Evolutionary conservation across 64 coral and sea anemone species (phyloP).

Genomic region (Cladopsammia gracilis): DNA sequence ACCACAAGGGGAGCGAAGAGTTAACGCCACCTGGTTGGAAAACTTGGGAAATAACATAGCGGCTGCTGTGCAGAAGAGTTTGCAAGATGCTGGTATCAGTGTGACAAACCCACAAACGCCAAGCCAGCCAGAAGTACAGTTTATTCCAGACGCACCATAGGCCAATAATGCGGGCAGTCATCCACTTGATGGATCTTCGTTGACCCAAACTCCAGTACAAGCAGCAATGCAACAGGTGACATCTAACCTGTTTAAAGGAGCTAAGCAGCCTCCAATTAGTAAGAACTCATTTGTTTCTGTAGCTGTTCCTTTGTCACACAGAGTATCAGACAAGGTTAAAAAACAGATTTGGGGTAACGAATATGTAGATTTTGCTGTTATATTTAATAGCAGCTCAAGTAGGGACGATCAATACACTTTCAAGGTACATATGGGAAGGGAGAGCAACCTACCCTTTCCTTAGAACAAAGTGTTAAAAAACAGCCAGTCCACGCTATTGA

Average conservation of each 20-base stretch:
- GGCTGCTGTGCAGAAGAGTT: background rate
- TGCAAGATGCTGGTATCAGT: background rate
- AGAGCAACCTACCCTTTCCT: background rate
- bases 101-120: no score
- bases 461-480: constrained; percentile 35
- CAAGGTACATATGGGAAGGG: background rate
- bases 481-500: constrained; percentile 1
- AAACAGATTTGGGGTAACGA: constrained; percentile 9
- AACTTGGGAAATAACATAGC: background rate
- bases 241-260: background rate
- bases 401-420: background rate
- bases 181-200: background rate
- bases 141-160: no score
- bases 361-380: constrained; percentile 25
- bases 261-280: background rate
- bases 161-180: background rate
- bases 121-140: no score
- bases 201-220: background rate
- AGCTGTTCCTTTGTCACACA: background rate
- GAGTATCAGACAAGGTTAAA: background rate
- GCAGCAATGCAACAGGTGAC: background rate
- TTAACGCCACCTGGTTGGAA: background rate
- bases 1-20: background rate
- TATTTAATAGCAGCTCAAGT: background rate
- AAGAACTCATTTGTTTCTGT: background rate